Percentiles rank a stretch among this genome's conserved stretches.
Evolutionary conservation across 2,888 invertebrate genomes (phyloP).

Genomic region (Caprella mutica): DNA sequence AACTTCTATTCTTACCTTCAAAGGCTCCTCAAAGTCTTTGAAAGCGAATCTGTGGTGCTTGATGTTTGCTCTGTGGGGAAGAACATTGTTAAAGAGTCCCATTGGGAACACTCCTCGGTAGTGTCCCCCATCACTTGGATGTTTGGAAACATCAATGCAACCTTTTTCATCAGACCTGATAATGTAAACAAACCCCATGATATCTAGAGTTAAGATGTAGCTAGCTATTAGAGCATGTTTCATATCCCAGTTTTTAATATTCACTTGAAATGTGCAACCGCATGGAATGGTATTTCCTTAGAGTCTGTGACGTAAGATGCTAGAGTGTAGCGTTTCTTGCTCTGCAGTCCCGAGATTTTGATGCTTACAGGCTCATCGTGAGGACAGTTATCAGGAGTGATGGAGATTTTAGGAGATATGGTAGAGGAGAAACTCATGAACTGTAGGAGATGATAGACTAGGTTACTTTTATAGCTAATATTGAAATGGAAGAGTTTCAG

Average conservation of each 20-base stretch:
- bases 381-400: conserved; percentile 20
- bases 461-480: too few relatives aligned
- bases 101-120: conserved; percentile 26
- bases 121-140: conserved; percentile 16
- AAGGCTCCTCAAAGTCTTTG: conserved; percentile 19
- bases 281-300: neutral
- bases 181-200: neutral
- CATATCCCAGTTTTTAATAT: too few relatives aligned
- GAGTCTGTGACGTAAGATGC: neutral
- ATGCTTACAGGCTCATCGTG: conserved; percentile 20
- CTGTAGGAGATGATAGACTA: too few relatives aligned
- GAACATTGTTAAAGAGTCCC: conserved; percentile 21
- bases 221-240: too few relatives aligned
- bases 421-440: too few relatives aligned
- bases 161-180: conserved; percentile 7
- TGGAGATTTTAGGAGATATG: conserved; percentile 9
- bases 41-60: conserved; percentile 22
- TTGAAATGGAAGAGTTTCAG: too few relatives aligned
- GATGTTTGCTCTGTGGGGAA: conserved; percentile 15
- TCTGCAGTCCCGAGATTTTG: conserved; percentile 7
- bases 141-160: neutral
- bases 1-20: too few relatives aligned
- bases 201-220: too few relatives aligned
- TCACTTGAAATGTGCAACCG: neutral
- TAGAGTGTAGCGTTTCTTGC: neutral